Percentiles rank a stretch among this genome's conserved stretches.
These are phyloP conservation scores for Gavialis gangeticus DNA, from an alignment of 2,113 vertebrate genomes.

Conservation along the genomic window DNA sequence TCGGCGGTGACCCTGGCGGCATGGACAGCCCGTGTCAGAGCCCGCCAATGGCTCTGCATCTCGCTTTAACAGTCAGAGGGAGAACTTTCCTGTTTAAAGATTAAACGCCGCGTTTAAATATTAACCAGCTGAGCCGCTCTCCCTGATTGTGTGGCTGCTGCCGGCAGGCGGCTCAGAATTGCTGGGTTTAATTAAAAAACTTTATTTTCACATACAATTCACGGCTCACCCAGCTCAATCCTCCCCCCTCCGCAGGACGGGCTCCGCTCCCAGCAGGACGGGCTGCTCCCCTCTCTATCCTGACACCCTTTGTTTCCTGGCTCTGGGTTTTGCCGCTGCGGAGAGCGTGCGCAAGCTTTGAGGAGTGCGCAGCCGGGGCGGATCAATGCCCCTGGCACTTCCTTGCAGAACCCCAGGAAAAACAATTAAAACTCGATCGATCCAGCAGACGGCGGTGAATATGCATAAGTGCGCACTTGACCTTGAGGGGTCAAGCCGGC, in stretches of 20 bases:
- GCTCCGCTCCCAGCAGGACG: neutral
- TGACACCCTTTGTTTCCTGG: constrained; percentile 23
- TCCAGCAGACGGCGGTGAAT: constrained; percentile 93
- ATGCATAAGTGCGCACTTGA: constrained; percentile 99
- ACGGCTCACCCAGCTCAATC: neutral
- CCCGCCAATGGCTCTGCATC: neutral
- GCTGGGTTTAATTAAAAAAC: constrained; percentile 79
- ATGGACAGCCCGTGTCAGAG: neutral
- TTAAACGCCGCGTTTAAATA: constrained; percentile 80
- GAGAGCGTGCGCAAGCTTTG: constrained; percentile 40
- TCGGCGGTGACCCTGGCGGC: neutral
- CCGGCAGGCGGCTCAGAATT: constrained; percentile 75
- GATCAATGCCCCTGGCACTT: constrained; percentile 98
- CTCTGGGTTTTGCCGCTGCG: neutral
- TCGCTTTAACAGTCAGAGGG: constrained; percentile 76
- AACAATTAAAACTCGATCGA: constrained; percentile 99
- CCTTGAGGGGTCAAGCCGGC: constrained; percentile 90
- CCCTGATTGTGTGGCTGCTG: constrained; percentile 75
- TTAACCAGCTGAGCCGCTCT: constrained; percentile 75
- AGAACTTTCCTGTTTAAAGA: constrained; percentile 81
- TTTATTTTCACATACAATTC: constrained; percentile 65
- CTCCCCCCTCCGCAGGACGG: constrained; percentile 32
- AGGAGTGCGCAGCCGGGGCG: constrained; percentile 85
- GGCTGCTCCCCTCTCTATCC: neutral
- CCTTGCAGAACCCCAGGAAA: constrained; percentile 97